Evolutionary conservation across 2,888 invertebrate species (phyloP).

Genomic region (Apotomis betuletana): DNA sequence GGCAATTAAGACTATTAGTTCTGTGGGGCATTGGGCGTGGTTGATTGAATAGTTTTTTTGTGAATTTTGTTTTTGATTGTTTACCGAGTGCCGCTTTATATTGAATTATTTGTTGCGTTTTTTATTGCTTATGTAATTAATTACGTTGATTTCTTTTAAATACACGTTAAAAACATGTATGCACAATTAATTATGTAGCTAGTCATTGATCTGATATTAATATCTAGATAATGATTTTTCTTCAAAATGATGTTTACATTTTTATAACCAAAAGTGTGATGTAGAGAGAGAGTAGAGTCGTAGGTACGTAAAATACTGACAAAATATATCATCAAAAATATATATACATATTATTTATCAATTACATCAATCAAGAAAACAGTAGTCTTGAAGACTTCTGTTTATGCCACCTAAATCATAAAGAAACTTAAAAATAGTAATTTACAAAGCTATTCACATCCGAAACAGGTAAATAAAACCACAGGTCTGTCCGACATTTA

Average conservation of each 20-base stretch:
- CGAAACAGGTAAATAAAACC: conserved; percentile 29
- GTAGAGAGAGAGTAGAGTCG: too few species aligned
- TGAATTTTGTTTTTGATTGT: conserved; percentile 36
- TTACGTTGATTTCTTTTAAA: too few species aligned
- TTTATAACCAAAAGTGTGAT: too few species aligned
- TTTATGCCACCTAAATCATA: conserved; percentile 19
- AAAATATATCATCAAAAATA: too few species aligned
- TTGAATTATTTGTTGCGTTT: conserved; percentile 14
- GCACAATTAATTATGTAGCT: too few species aligned
- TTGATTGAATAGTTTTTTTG: conserved; percentile 55
- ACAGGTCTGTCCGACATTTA: conserved; percentile 26
- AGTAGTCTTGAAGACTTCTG: neutral
- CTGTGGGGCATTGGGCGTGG: conserved; percentile 68
- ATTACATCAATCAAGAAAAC: neutral
- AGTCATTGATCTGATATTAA: too few species aligned
- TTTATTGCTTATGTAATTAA: conserved; percentile 1
- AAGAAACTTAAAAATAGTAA: conserved; percentile 16
- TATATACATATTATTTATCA: too few species aligned
- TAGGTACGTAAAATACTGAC: too few species aligned
- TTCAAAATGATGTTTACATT: too few species aligned
- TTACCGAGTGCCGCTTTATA: conserved; percentile 3
- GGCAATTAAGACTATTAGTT: conserved; percentile 73
- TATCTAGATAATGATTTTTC: too few species aligned
- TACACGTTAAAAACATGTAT: too few species aligned
- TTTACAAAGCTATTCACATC: conserved; percentile 19